Evolutionary conservation across 2,113 vertebrate genomes (phyloP).

Genomic region (Haemorhous mexicanus): DNA sequence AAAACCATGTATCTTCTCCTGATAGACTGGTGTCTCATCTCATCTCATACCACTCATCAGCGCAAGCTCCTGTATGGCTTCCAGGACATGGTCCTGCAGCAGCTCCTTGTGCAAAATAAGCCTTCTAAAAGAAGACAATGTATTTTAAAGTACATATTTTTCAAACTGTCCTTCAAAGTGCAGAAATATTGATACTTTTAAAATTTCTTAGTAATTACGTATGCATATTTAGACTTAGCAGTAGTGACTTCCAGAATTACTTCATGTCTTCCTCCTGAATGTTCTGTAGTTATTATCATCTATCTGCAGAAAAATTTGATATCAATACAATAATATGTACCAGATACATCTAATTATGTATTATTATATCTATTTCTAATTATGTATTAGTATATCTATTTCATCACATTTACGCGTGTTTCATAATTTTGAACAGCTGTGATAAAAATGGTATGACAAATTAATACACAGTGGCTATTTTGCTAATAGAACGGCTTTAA

Average conservation of each 20-base stretch:
- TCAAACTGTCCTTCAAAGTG: not conserved
- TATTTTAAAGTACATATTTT: not conserved
- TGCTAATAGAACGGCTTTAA: not conserved
- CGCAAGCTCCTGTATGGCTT: rapidly evolving
- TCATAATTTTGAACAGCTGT: not conserved
- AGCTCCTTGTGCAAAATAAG: not conserved
- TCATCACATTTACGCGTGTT: not conserved
- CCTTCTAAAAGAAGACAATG: not conserved
- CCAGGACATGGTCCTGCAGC: not conserved
- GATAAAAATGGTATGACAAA: not conserved
- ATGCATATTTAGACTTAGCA: not conserved
- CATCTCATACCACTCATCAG: too few species aligned
- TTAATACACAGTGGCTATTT: not conserved
- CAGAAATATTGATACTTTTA: not conserved
- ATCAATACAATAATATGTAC: not conserved
- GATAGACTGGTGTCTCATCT: not conserved
- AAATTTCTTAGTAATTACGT: not conserved
- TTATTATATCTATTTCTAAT: too few species aligned
- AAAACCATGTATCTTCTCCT: not conserved
- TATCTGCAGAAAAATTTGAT: not conserved
- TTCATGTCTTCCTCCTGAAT: not conserved
- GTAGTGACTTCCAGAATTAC: not conserved
- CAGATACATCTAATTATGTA: not conserved
- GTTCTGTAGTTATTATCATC: not conserved
- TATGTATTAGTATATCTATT: not conserved